A percentile compares a stretch with the other conserved stretches of the same genome.
phyloP scores from a whole-genome alignment of 2,888 invertebrate species.

The Hanleya hanleyi region DNA sequence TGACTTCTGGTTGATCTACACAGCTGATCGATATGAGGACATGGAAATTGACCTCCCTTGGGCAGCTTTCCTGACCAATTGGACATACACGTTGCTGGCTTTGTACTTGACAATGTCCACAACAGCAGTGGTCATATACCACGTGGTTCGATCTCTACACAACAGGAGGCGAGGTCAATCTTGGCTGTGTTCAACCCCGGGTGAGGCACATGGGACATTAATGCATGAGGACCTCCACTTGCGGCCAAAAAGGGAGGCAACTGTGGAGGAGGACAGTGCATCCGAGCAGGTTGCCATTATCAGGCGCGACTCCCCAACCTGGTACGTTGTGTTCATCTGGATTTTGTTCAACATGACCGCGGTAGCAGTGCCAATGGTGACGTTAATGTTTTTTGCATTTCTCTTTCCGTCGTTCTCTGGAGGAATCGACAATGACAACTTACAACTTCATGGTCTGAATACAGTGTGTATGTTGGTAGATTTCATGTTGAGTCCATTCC shows the following conservation, averaged over 20 bases:
- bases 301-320: slow-evolving; percentile 22
- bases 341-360: slow-evolving; percentile 52
- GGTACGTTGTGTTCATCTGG: slow-evolving; percentile 52
- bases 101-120: slow-evolving; percentile 49
- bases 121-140: slow-evolving; percentile 34
- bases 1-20: slow-evolving; percentile 50
- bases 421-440: slow-evolving; percentile 49
- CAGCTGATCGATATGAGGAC: slow-evolving; percentile 18
- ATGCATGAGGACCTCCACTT: not conserved
- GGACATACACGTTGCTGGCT: slow-evolving; percentile 62
- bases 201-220: not conserved
- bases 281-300: not conserved
- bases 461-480: slow-evolving; percentile 61
- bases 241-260: slow-evolving; percentile 1
- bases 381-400: slow-evolving; percentile 60
- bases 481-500: slow-evolving; percentile 52
- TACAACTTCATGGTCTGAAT: slow-evolving; percentile 63
- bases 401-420: slow-evolving; percentile 47
- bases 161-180: too few species aligned
- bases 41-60: slow-evolving; percentile 31
- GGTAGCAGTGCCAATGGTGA: slow-evolving; percentile 53
- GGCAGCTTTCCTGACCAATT: slow-evolving; percentile 64
- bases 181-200: not conserved
- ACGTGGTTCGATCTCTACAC: not conserved
- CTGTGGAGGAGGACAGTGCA: not conserved